Percentiles rank a stretch among this genome's conserved stretches.
These are phyloP conservation scores for Anthoscopus minutus DNA, from an alignment of 2,113 vertebrate species.

Conservation along the genomic window DNA sequence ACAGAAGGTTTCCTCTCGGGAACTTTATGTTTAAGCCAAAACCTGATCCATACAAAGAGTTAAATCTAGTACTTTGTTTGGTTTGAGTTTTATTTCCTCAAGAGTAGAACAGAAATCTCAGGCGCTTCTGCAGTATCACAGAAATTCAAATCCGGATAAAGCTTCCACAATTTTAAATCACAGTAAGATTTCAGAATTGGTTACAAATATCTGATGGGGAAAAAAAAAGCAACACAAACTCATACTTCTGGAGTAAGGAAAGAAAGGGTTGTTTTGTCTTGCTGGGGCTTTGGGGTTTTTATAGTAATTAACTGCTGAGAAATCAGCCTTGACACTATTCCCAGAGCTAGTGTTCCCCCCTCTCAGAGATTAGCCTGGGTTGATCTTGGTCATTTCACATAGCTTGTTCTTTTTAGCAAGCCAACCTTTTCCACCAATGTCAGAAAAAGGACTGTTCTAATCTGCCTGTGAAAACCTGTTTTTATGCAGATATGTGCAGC, in stretches of 20 bases:
- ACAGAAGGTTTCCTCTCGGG: fast-evolving
- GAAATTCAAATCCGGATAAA: neutral
- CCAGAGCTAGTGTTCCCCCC: neutral
- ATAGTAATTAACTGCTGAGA: neutral
- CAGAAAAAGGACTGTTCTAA: neutral
- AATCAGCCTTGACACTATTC: neutral
- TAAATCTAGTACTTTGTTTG: neutral
- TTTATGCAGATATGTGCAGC: neutral
- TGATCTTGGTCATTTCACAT: neutral
- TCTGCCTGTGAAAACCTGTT: neutral
- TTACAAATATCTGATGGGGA: neutral
- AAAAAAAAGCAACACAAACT: neutral
- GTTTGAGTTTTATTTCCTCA: neutral
- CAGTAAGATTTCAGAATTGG: neutral
- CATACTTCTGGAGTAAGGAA: neutral
- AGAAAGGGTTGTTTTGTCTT: neutral
- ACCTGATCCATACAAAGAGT: neutral
- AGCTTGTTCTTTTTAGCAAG: neutral
- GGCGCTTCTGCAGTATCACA: neutral
- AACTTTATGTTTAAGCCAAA: neutral
- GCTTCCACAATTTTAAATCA: neutral
- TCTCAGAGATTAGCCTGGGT: neutral
- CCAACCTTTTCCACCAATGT: neutral
- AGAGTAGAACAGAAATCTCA: neutral
- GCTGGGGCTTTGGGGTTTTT: fast-evolving